phyloP scores from a whole-genome alignment of 2,888 invertebrate species.

The Xiphydria camelus region DNA sequence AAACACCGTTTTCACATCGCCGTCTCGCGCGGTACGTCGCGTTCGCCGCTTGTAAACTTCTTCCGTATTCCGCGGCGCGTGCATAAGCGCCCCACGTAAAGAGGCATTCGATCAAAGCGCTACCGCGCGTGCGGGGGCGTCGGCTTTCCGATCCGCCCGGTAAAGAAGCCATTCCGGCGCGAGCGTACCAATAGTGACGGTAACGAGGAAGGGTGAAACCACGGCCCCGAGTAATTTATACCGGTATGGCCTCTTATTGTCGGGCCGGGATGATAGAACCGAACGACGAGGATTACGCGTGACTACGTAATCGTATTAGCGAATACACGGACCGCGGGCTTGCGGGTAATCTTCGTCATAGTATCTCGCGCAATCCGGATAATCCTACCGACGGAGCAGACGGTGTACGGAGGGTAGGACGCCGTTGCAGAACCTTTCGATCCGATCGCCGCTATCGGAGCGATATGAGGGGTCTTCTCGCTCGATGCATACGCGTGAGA shows the following conservation, averaged over 20 bases:
- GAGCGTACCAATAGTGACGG: constrained; percentile 24
- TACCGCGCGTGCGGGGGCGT: too few species aligned
- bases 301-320: constrained; percentile 20
- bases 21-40: background rate
- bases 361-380: too few species aligned
- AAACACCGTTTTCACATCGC: background rate
- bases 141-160: constrained; percentile 25
- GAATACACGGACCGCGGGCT: constrained; percentile 1
- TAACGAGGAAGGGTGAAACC: constrained; percentile 14
- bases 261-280: constrained; percentile 23
- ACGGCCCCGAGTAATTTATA: constrained; percentile 29
- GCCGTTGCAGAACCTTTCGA: too few species aligned
- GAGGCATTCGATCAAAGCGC: background rate
- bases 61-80: too few species aligned
- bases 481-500: too few species aligned
- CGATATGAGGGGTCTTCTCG: too few species aligned
- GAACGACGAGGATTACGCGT: constrained; percentile 25
- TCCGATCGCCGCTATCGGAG: too few species aligned
- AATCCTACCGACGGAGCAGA: too few species aligned
- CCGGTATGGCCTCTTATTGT: constrained; percentile 31
- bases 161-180: constrained; percentile 33
- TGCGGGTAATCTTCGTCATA: too few species aligned
- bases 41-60: background rate
- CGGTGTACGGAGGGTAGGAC: too few species aligned
- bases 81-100: background rate